phyloP scores from a whole-genome alignment of 2,888 invertebrate genomes.

The Arge pagana region DNA sequence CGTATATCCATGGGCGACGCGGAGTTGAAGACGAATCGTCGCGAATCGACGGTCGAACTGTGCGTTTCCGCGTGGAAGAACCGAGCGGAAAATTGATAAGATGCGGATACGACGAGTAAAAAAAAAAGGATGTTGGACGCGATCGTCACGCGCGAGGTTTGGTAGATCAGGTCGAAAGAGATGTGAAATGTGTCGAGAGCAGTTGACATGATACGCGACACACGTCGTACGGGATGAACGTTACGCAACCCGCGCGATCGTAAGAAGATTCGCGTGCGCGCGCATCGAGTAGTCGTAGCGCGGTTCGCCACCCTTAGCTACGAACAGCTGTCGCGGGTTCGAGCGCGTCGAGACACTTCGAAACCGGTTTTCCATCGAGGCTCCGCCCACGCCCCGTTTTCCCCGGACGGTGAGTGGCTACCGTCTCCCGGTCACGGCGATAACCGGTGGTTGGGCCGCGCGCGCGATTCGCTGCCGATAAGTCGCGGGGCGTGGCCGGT shows the following conservation, averaged over 20 bases:
- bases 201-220: slow-evolving; percentile 51
- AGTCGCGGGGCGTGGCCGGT: not conserved
- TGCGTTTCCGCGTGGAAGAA: too few relatives aligned
- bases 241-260: slow-evolving; percentile 7
- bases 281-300: not conserved
- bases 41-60: too few relatives aligned
- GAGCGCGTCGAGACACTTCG: not conserved
- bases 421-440: slow-evolving; percentile 23
- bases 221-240: slow-evolving; percentile 14
- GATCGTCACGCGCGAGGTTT: too few relatives aligned
- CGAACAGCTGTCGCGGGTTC: slow-evolving; percentile 10
- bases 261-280: not conserved
- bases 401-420: slow-evolving; percentile 16
- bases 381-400: not conserved
- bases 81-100: too few relatives aligned
- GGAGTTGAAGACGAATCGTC: too few relatives aligned
- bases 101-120: too few relatives aligned
- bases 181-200: slow-evolving; percentile 49
- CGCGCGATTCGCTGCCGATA: not conserved
- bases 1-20: too few relatives aligned
- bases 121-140: too few relatives aligned
- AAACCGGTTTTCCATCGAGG: too few relatives aligned
- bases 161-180: too few relatives aligned
- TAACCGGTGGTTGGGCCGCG: not conserved
- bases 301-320: not conserved